Evolutionary conservation across 2,888 invertebrate genomes (phyloP).

Genomic region (Stenodema calcarata): DNA sequence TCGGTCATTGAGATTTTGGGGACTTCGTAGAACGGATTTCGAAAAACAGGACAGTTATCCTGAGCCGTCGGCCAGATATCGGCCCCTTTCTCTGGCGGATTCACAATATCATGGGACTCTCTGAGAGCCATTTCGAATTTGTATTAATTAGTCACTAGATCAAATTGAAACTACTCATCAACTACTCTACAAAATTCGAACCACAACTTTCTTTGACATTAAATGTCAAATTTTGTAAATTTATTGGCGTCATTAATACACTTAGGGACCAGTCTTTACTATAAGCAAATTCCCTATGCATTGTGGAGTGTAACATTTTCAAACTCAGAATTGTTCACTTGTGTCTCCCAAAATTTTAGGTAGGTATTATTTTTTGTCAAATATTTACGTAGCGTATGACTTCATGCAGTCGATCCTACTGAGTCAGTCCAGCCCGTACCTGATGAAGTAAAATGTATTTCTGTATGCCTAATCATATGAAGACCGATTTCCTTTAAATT

Average conservation of each 20-base stretch:
- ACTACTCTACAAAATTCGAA: not conserved
- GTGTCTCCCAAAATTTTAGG: no score
- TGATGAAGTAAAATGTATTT: no score
- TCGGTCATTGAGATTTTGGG: slow-evolving; percentile 9
- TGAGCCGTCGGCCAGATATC: slow-evolving; percentile 20
- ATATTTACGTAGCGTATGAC: no score
- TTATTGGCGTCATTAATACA: no score
- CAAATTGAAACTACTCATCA: not conserved
- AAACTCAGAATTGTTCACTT: no score
- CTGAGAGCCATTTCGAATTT: slow-evolving; percentile 2
- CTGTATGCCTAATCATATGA: no score
- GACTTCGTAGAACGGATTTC: slow-evolving; percentile 8
- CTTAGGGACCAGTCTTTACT: not conserved
- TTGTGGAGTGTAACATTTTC: no score
- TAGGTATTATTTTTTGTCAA: no score
- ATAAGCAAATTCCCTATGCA: not conserved
- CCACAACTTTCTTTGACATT: no score
- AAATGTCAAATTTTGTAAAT: not conserved
- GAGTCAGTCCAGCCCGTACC: no score
- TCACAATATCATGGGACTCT: slow-evolving; percentile 15
- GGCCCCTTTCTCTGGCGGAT: not conserved
- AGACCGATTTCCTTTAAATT: no score
- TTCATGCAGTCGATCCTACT: no score
- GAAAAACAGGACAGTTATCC: slow-evolving; percentile 11
- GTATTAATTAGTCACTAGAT: not conserved